phyloP scores from a whole-genome alignment of 2,888 invertebrate species.

The Macaria notata region DNA sequence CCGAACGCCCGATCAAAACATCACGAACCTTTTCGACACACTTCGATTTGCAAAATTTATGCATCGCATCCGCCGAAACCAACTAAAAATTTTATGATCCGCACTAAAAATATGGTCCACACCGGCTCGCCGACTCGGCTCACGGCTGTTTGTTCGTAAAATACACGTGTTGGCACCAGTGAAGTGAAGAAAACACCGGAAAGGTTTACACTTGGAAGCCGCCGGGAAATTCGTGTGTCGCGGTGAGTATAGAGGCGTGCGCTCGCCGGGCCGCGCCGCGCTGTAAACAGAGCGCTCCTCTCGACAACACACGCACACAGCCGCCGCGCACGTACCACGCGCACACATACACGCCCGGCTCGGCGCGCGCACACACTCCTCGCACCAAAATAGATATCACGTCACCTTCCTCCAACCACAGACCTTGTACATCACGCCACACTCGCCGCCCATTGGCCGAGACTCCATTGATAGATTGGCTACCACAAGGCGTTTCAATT shows the following conservation, averaged over 20 bases:
- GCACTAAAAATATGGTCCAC: conserved; percentile 62
- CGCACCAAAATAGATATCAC: conserved; percentile 72
- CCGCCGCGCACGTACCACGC: conserved; percentile 46
- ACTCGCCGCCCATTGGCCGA: conserved; percentile 56
- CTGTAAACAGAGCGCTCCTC: conserved; percentile 80
- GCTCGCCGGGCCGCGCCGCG: conserved; percentile 80
- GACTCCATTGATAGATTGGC: conserved; percentile 71
- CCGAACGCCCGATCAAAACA: conserved; percentile 75
- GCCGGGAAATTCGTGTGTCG: conserved; percentile 71
- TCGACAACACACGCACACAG: conserved; percentile 74
- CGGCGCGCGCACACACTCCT: conserved; percentile 68
- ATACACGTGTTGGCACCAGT: conserved; percentile 68
- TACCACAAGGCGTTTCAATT: conserved; percentile 72
- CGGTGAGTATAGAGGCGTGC: conserved; percentile 83
- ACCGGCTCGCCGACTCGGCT: conserved; percentile 40
- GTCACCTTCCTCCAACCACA: conserved; percentile 65
- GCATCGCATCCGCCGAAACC: conserved; percentile 81
- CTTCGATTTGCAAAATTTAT: conserved; percentile 80
- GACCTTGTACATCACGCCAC: conserved; percentile 58
- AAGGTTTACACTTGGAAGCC: conserved; percentile 60
- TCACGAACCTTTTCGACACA: conserved; percentile 78
- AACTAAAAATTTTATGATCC: conserved; percentile 71
- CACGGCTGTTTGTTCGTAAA: conserved; percentile 57
- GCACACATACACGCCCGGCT: conserved; percentile 48
- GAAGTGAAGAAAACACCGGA: conserved; percentile 71